Base-by-base conservation (phyloP, 2,113 vertebrate genomes). In the Benitochromis conjunctus region DNA sequence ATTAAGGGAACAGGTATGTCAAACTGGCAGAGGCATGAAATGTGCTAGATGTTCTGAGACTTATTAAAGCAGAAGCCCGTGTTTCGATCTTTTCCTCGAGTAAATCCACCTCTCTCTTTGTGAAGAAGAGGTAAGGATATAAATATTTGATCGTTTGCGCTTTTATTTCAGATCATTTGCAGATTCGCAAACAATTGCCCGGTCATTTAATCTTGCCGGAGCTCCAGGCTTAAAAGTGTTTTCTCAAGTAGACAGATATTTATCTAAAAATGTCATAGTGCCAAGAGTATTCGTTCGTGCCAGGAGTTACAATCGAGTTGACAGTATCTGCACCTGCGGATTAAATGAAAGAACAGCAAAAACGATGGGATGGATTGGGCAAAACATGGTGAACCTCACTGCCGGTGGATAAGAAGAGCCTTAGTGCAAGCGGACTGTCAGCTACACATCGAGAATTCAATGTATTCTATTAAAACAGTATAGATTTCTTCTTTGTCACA, bases 261-360 rank as follows among this genome's bases (percentile, higher is more conserved):
- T 95, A 94, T 95, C 93, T 90, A 55, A 76, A 95, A 92, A 94
- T 93, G 94, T 92, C 89, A 85, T 83, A 9, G 24, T 90, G 93
- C 94, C 92, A 92, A 91, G 90, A 89, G 90, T 91, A 91, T 91
- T 94, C 88, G 84, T 93, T 96, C 87, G 93, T 88, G 91, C 93
- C 85, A 90, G 88, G 84, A 94, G 91, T 94, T 92, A 91, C 95
- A 95, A 95, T 95, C 84, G 80, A 94, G 91, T 94, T 95, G 94
- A 96, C 94, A 96, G 94, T 93, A 94, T 95, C 91, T 91, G 77
- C 94, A 95, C 94, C 90, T 89, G 94, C 91, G 91, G 94, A 95
- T 93, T 94, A 94, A 91, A 91, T 87, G 89, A 93, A 88, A 92
- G 86, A 94, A 92, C 82, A 86, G 88, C 81, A 90, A 92, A 92